Percentiles rank a stretch among this genome's conserved stretches.
phyloP scores from a whole-genome alignment of 35 echinoderm and acorn worm genomes.

The Eucidaris tribuloides region DNA sequence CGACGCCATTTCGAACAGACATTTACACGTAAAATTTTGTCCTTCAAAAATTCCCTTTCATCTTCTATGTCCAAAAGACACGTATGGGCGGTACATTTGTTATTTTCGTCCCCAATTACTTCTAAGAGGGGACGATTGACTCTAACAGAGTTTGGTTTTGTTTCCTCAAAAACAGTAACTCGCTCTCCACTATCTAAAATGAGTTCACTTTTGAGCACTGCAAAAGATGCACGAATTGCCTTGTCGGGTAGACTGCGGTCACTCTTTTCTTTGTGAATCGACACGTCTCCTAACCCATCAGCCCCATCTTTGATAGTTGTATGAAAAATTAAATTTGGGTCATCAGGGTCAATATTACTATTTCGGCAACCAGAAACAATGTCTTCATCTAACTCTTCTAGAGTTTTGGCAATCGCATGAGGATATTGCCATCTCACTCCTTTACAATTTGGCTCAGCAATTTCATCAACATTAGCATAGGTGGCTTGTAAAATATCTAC shows the following conservation, averaged over 20 bases:
- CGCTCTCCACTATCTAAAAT: background rate
- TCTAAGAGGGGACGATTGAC: conserved; percentile 26
- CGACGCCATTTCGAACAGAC: background rate
- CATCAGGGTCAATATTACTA: background rate
- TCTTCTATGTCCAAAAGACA: background rate
- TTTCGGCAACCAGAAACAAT: background rate
- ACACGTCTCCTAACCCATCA: conserved; percentile 44
- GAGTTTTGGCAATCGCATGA: conserved; percentile 49
- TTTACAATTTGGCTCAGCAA: conserved; percentile 14
- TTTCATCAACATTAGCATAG: background rate
- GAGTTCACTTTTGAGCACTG: background rate
- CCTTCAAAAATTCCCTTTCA: background rate
- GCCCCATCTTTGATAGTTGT: conserved; percentile 34
- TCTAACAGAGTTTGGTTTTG: background rate
- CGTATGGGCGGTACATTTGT: background rate
- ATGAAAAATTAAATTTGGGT: background rate
- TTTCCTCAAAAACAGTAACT: background rate
- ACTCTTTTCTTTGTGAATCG: background rate
- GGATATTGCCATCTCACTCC: conserved; percentile 30
- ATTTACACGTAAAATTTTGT: background rate
- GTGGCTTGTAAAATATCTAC: background rate
- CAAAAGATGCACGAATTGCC: conserved; percentile 41
- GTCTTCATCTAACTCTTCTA: conserved; percentile 39
- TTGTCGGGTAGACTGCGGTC: conserved; percentile 37
- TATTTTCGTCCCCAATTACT: conserved; percentile 42